Conservation (phyloP, 2,888 invertebrate genomes). For the Ophion slaviceki region DNA sequence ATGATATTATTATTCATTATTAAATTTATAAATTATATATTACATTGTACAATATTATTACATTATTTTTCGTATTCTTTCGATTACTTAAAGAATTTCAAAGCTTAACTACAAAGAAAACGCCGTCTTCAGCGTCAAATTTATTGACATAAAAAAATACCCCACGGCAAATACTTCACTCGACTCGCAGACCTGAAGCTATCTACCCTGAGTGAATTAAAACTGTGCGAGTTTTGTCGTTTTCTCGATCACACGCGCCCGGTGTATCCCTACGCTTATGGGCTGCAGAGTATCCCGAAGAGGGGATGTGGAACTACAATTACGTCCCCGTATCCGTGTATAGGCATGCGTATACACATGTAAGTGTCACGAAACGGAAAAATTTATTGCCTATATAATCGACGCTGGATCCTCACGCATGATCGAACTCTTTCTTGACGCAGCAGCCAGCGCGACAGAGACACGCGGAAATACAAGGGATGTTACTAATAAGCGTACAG, state of each 20-base stretch:
- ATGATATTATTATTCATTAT: too few species aligned
- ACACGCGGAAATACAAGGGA: constrained; percentile 55
- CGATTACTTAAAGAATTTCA: too few species aligned
- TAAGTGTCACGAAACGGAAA: constrained; percentile 39
- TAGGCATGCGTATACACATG: constrained; percentile 4
- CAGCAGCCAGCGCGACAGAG: constrained; percentile 11
- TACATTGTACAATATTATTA: too few species aligned
- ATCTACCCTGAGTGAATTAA: background rate
- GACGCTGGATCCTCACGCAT: constrained; percentile 67
- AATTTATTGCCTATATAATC: constrained; percentile 64
- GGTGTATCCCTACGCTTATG: too few species aligned
- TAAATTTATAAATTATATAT: too few species aligned
- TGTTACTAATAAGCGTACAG: constrained; percentile 63
- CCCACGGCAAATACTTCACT: too few species aligned
- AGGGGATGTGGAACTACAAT: background rate
- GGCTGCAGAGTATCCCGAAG: too few species aligned
- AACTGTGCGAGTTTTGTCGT: constrained; percentile 7
- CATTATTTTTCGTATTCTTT: too few species aligned
- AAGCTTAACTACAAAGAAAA: too few species aligned
- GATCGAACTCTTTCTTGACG: constrained; percentile 66
- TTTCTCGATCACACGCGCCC: background rate
- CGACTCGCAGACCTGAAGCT: background rate
- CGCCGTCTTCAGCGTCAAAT: too few species aligned
- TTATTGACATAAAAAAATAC: too few species aligned
- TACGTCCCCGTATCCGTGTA: background rate